Evolutionary conservation across 1,140 invertebrate genomes (phyloP).

Genomic region (Camponotus vicinus): DNA sequence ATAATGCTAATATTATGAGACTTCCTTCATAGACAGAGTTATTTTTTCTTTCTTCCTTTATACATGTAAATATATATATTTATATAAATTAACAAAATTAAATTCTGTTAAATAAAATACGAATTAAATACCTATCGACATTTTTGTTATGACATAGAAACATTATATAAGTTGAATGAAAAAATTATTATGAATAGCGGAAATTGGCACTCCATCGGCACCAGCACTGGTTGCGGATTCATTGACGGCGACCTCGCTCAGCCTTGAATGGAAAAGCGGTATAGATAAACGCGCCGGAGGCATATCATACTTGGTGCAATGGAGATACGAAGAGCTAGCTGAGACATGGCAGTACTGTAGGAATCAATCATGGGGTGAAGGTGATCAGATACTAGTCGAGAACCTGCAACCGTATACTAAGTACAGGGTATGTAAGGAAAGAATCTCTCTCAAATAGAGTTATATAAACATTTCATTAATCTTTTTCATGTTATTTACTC

Average conservation of each 20-base stretch:
- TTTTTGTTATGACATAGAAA: background rate
- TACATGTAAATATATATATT: background rate
- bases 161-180: background rate
- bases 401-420: slow-evolving; percentile 95
- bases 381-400: slow-evolving; percentile 90
- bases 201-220: slow-evolving; percentile 90
- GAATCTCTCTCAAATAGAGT: background rate
- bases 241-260: slow-evolving; percentile 91
- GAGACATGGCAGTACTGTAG: slow-evolving; percentile 91
- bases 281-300: slow-evolving; percentile 84
- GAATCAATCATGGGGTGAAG: slow-evolving; percentile 89
- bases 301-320: slow-evolving; percentile 90
- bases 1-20: background rate
- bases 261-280: slow-evolving; percentile 91
- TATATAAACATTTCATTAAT: background rate
- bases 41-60: too few relatives aligned
- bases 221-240: slow-evolving; percentile 92
- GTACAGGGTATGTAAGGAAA: slow-evolving; percentile 90
- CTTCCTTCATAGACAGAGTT: too few relatives aligned
- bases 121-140: background rate
- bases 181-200: slow-evolving; percentile 82
- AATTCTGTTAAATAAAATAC: background rate
- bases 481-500: background rate
- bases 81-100: background rate
- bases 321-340: slow-evolving; percentile 90